Evolutionary conservation across 1,140 invertebrate species (phyloP), one percentile per base, ranked within the genome.

Genomic region (Camponotus vicinus): DNA sequence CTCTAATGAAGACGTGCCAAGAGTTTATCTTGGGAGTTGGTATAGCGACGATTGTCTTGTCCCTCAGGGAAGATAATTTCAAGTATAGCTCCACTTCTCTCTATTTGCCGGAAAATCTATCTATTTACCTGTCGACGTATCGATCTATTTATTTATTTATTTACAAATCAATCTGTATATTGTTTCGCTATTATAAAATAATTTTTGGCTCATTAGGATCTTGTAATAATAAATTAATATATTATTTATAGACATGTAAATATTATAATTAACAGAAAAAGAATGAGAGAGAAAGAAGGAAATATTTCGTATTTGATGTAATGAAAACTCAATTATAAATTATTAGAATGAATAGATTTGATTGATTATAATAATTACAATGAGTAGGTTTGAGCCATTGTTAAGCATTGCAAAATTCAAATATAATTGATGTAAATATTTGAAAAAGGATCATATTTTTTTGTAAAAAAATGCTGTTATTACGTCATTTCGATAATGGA

Each of bases 1-100:
- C 91, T 92, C 91, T 92, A 92, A 92, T 92, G 91, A 92, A 92
- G 91, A 91, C 91, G 90, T 88, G 86, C 86, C 83, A 89, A 88
- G 87, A 90, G 91, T 92, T 92, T 92, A 92, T 92, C 91, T 92
- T 92, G 73, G 85, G 82, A 82, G 86, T 70, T 67, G 76, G 49
- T 91, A 83, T 69, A 79, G 57, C 78, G 82, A 76, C 88, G 76
- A 90, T 91, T 87, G 88, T 63, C 84, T 70, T 76, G 63, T 88
- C 70, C 88, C 91, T 86, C 75, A 78, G 91, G 86, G 91, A 88
- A 83, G 86, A 85, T 86, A 82, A 90, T 91, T 91, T 87, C 86
- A 76, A 76, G 42, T 86, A 67, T 40, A 66, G 34, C 42, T 66
- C 73, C 49, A 64, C 82, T 84, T 64, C 32, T 64, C 32, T 42